Percentiles rank a stretch among this genome's conserved stretches.
phyloP scores from a whole-genome alignment of 2,113 vertebrate species.

The Clinocottus analis region DNA sequence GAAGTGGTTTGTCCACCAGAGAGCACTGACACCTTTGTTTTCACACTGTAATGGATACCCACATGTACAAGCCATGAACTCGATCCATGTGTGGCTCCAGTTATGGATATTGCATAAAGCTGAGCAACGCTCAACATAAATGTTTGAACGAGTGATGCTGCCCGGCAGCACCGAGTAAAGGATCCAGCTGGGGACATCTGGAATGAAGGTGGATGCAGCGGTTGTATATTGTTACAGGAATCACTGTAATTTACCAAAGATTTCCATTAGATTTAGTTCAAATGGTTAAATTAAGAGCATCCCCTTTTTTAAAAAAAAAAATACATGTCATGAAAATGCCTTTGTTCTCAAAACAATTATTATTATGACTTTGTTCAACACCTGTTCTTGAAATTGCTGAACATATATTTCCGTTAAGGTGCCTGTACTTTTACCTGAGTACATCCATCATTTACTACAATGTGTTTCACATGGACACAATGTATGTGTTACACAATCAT shows the following conservation, averaged over 20 bases:
- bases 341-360: not conserved
- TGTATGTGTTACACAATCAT: too few species aligned
- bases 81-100: too few species aligned
- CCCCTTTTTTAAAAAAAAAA: not conserved
- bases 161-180: too few species aligned
- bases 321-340: not conserved
- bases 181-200: not conserved
- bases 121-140: too few species aligned
- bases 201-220: not conserved
- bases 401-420: too few species aligned
- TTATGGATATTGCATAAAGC: too few species aligned
- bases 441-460: not conserved
- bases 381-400: not conserved
- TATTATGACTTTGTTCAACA: not conserved
- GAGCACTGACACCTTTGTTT: not conserved
- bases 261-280: not conserved
- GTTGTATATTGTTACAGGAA: not conserved
- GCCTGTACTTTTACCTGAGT: not conserved
- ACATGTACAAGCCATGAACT: too few species aligned
- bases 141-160: too few species aligned
- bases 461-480: too few species aligned
- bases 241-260: not conserved
- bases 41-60: too few species aligned
- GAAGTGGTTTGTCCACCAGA: not conserved
- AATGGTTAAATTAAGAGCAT: not conserved